Evolutionary conservation across 1,140 invertebrate genomes (phyloP), one percentile per base, ranked within the genome.

Genomic region (Phymorhynchus buccinoides): DNA sequence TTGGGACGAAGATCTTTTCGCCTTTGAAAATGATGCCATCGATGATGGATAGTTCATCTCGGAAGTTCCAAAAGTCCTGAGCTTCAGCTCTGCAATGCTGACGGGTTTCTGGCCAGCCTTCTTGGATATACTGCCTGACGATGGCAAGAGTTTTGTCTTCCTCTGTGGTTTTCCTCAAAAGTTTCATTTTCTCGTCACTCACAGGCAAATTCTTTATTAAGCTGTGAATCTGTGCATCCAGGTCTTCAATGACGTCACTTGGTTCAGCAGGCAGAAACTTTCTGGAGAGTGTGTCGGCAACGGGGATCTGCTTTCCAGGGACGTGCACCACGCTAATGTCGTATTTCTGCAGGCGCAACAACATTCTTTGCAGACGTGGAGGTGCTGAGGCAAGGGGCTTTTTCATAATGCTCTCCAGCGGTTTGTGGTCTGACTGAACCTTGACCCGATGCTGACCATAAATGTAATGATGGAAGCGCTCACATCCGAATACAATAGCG

Each of bases 381-480:
- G 90, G 86, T 22, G 85, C 77, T 30, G 48, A 32, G 79, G 79
- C 32, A 1, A 91, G 75, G 16, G 82, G 66, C 75, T 91, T 92
- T 37, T 85, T 89, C 41, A 86, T 56, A 27, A 91, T 90, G 9
- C 62, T 68, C 44, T 87, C 83, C 56, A 94, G 81, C 4, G 91
- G 92, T 73, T 93, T 91, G 66, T 93, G 92, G 83, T 94, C 93
- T 3, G 89, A 90, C 84, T 89, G 66, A 12, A 91, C 85, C 18
- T 66, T 85, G 4, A 90, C 82, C 16, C 80, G 18, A 68, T 86
- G 89, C 68, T 86, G 89, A 78, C 92, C 94, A 90, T 89, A 94
- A 7, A 94, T 82, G 87, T 94, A 95, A 48, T 94, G 87, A 56
- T 94, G 91, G 90, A 95, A 95, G 87, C 94, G 93, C 79, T 92